phyloP scores from a whole-genome alignment of 92 coral and sea anemone species.

The Parazoanthus swiftii region DNA sequence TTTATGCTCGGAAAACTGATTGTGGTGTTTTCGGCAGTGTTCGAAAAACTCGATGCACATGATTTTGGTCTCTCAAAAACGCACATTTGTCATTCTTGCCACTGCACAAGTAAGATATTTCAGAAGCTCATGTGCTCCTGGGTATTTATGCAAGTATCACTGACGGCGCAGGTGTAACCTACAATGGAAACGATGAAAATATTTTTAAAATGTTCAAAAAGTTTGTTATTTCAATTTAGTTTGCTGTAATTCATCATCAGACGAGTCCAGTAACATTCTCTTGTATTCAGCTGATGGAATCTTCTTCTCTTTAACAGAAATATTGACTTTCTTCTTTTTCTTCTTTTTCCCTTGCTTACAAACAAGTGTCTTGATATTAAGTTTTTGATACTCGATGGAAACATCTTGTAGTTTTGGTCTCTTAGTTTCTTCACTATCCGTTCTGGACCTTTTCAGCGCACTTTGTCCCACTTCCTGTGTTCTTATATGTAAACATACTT shows the following conservation, averaged over 20 bases:
- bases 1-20: too few relatives aligned
- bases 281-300: not conserved
- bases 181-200: not conserved
- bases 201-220: too few relatives aligned
- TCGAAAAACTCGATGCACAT: too few relatives aligned
- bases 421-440: not conserved
- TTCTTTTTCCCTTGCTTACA: slow-evolving; percentile 37
- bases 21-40: too few relatives aligned
- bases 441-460: not conserved
- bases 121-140: too few relatives aligned
- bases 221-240: not conserved
- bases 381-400: slow-evolving; percentile 29
- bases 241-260: not conserved
- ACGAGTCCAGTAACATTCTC: not conserved
- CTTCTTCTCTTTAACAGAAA: not conserved
- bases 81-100: too few relatives aligned
- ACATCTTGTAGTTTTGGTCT: slow-evolving; percentile 7
- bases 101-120: too few relatives aligned
- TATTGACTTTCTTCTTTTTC: not conserved
- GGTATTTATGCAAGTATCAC: not conserved
- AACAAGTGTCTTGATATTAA: slow-evolving; percentile 21
- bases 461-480: not conserved
- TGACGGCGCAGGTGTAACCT: too few relatives aligned
- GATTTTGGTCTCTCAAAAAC: too few relatives aligned
- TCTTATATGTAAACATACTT: not conserved